These are phyloP conservation scores for Volucella inanis DNA, from an alignment of 2,888 invertebrate genomes.

Conservation along the genomic window DNA sequence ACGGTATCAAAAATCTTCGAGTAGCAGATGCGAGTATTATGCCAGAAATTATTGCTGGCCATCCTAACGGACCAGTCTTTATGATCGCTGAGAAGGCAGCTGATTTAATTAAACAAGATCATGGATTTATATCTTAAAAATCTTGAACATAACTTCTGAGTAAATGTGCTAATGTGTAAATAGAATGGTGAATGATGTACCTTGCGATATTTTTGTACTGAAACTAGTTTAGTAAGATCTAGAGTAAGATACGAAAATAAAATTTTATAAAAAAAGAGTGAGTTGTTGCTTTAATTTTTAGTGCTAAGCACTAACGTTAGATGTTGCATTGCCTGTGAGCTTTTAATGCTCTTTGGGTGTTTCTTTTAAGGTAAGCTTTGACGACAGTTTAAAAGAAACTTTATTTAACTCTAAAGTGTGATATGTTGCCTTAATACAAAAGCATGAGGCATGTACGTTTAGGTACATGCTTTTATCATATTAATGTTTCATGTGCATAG, in stretches of 20 bases:
- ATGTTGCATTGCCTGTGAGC: too few relatives aligned
- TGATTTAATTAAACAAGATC: slow-evolving; percentile 84
- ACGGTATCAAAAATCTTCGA: slow-evolving; percentile 84
- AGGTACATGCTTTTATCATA: too few relatives aligned
- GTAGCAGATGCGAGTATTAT: slow-evolving; percentile 85
- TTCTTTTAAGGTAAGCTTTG: too few relatives aligned
- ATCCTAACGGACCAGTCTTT: slow-evolving; percentile 85
- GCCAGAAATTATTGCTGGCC: slow-evolving; percentile 84
- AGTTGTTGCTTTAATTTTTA: too few relatives aligned
- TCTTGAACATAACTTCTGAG: not conserved
- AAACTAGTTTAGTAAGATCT: slow-evolving; percentile 61
- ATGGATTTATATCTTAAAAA: slow-evolving; percentile 80
- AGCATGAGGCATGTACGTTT: too few relatives aligned
- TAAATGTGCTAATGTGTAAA: slow-evolving; percentile 64
- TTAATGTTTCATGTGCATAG: too few relatives aligned
- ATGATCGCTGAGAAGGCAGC: slow-evolving; percentile 86
- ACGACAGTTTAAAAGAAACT: too few relatives aligned
- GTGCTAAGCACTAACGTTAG: too few relatives aligned
- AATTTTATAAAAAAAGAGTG: slow-evolving; percentile 22
- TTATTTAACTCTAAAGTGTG: too few relatives aligned
- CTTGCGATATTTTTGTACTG: slow-evolving; percentile 62
- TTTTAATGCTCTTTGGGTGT: too few relatives aligned
- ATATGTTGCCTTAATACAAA: too few relatives aligned
- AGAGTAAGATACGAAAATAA: slow-evolving; percentile 51
- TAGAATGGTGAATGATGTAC: slow-evolving; percentile 23